A percentile compares a stretch with the other conserved stretches of the same genome.
Evolutionary conservation across 2,113 vertebrate genomes (phyloP).

Genomic region (Catharus minimus): DNA sequence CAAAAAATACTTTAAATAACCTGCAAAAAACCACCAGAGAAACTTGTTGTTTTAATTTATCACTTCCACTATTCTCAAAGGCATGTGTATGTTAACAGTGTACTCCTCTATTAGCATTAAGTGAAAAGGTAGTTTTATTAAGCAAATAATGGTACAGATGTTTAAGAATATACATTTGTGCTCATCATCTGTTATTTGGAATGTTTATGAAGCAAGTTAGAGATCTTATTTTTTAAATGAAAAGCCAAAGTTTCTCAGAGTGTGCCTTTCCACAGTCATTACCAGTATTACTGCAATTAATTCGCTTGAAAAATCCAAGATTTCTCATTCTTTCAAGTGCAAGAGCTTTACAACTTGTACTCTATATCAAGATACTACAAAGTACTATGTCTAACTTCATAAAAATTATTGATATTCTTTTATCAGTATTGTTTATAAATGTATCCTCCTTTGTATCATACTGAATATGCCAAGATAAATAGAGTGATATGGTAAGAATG

Average conservation of each 20-base stretch:
- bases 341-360: not conserved
- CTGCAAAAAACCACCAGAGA: not conserved
- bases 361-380: not conserved
- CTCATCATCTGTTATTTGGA: not conserved
- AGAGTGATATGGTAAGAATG: not conserved
- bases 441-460: not conserved
- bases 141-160: not conserved
- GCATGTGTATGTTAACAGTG: accelerated
- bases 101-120: not conserved
- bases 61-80: not conserved
- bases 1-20: not conserved
- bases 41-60: not conserved
- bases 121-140: not conserved
- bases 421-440: not conserved
- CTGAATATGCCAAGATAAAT: not conserved
- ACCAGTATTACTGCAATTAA: not conserved
- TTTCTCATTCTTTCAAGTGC: not conserved
- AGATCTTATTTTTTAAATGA: not conserved
- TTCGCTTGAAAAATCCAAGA: not conserved
- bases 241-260: not conserved
- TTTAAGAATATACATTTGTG: not conserved
- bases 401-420: not conserved
- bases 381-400: not conserved
- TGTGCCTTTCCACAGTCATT: not conserved
- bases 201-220: not conserved